Percentiles rank a stretch among this genome's conserved stretches.
phyloP scores from a whole-genome alignment of 2,888 invertebrate genomes.

The Thymelicus lineola region DNA sequence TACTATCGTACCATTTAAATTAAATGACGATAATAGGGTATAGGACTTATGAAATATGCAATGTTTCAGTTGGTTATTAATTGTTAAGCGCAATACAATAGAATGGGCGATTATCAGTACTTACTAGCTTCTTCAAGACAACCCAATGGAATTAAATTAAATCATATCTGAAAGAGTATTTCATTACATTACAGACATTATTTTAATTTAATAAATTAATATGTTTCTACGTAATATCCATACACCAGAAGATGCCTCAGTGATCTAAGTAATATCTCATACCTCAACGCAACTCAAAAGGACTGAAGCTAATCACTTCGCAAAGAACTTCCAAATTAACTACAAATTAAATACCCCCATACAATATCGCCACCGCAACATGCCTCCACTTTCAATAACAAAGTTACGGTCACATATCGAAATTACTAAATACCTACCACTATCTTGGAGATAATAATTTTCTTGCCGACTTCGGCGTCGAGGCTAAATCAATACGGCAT shows the following conservation, averaged over 20 bases:
- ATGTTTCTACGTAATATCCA: too few relatives aligned
- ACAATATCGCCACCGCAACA: slow-evolving; percentile 3
- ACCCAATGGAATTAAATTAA: too few relatives aligned
- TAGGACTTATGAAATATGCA: too few relatives aligned
- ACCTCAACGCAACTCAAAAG: slow-evolving; percentile 1
- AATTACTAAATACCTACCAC: slow-evolving; percentile 41
- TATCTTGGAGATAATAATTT: slow-evolving; percentile 73
- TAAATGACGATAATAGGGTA: too few relatives aligned
- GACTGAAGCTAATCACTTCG: not conserved
- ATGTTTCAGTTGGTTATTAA: too few relatives aligned
- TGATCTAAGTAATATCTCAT: slow-evolving; percentile 12
- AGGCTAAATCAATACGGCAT: slow-evolving; percentile 80
- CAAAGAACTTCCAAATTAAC: slow-evolving; percentile 29
- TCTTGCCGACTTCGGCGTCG: slow-evolving; percentile 68
- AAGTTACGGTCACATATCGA: slow-evolving; percentile 27
- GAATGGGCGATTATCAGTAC: too few relatives aligned
- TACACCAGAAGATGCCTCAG: slow-evolving; percentile 27
- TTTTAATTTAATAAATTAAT: too few relatives aligned
- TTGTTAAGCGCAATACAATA: too few relatives aligned
- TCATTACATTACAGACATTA: too few relatives aligned
- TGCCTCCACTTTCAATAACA: slow-evolving; percentile 19
- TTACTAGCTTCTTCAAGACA: too few relatives aligned
- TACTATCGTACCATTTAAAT: too few relatives aligned
- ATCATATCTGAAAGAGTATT: too few relatives aligned
- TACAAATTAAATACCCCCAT: slow-evolving; percentile 18